These are phyloP conservation scores for Dryocosmus kuriphilus DNA, from an alignment of 2,888 invertebrate genomes.

Conservation along the genomic window DNA sequence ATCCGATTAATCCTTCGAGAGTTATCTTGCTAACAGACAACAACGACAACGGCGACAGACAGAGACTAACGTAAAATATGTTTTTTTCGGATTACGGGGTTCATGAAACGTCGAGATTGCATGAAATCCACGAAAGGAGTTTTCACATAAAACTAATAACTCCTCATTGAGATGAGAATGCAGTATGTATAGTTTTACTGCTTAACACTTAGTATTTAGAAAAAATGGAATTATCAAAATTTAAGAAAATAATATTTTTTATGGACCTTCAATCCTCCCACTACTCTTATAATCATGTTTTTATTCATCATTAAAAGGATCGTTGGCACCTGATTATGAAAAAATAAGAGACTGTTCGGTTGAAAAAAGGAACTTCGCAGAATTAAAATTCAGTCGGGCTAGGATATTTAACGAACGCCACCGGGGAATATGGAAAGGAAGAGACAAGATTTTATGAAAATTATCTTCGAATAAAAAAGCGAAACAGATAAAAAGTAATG, in stretches of 20 bases:
- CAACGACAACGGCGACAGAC: no score
- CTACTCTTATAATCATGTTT: neutral
- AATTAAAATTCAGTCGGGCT: conserved; percentile 35
- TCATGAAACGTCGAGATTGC: no score
- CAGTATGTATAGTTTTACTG: no score
- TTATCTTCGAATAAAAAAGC: conserved; percentile 71
- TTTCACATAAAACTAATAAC: no score
- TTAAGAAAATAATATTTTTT: neutral
- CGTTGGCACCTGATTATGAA: neutral
- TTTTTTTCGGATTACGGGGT: no score
- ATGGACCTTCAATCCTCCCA: neutral
- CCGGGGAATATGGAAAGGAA: conserved; percentile 58
- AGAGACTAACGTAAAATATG: no score
- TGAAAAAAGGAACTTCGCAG: neutral
- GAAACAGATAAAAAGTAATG: conserved; percentile 75
- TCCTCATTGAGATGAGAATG: no score
- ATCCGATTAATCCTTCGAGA: no score
- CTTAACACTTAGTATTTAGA: no score
- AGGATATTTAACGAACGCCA: conserved; percentile 56
- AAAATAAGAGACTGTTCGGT: neutral
- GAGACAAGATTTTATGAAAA: conserved; percentile 72
- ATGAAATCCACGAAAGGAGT: no score
- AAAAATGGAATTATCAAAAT: no score
- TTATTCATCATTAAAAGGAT: neutral
- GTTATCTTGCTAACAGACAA: no score